Evolutionary conservation across 2,888 invertebrate genomes (phyloP), one percentile per base, ranked within the genome.

Genomic region (Drosophila neotestacea): DNA sequence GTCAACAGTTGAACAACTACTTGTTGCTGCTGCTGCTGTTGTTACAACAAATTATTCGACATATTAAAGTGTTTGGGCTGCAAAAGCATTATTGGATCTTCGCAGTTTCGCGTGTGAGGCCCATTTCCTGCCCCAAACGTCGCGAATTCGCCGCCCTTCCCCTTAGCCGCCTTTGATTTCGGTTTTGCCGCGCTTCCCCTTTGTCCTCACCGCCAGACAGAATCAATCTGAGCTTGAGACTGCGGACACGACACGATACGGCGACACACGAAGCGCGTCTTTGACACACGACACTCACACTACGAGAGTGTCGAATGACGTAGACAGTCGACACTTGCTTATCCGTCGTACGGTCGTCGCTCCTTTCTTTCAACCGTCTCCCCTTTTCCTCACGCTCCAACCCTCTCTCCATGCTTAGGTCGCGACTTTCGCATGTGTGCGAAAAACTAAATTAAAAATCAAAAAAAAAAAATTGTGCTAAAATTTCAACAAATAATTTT

Each of bases 1-100:
- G 69, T 75, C 73, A 81, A 73, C 77, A 80, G 61, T 71, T 68
- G 58, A 68, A 60, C 68, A 54, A 50, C 34, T 61, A 52, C 59
- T 67, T 62, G 58, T 22, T 67, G 32, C 47, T 36, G 51, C 38
- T 62, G 13, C 13, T 62, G 41, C 55, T 69, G 64, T 22, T 22
- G 22, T 22, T 3, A 22, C 22, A 22, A 22, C 51, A 78, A 73
- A 59, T 70, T 54, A 46, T 79, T 63, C 63, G 32, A 38, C 71
- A 56, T 41, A 55, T 64, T 34, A 67, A 71, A 67, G 32, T 67
- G 61, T 74, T 74, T 71, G 71, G 58, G 58, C 64, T 71, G 67
- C 77, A 76, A 74, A 79, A 75, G 36, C 75, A 63, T 66, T 74
- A 65, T 68, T 67, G 51, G 47, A 55, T 70, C 62, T 38, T 61